Evolutionary conservation across 2,888 invertebrate genomes (phyloP), one percentile per base, ranked within the genome.

Genomic region (Neoascia interrupta): DNA sequence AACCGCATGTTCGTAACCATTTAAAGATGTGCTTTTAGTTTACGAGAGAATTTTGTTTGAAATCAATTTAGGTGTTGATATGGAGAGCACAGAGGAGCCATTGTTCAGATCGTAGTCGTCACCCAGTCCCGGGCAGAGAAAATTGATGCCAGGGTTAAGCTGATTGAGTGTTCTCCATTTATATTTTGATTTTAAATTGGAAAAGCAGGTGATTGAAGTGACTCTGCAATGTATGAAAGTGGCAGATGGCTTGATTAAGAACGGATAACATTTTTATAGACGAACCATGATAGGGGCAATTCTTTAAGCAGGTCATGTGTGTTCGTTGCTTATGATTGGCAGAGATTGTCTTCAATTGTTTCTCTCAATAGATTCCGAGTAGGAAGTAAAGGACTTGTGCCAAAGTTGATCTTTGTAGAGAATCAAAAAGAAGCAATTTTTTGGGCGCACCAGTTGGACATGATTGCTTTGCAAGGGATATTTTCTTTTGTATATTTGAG

Each of bases 61-160:
- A 69, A 53, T 69, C 60, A 51, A 69, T 69, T 69, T 43, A 26
- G 19, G 41, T 31, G 18, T 16, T 11, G 39, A 56, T 19, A 15
- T 45, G 2, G 28, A 34, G 60, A 23, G 41, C 8, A 45, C 3
- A 31, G 53, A 21, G 51, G 19, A 28, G n/a, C 15, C 47, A 39
- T 56, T 66, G 66, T 45, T 56, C 18, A 11, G 28, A 26, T 18
- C 16, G 31, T 3, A 53, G 54, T 8, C 37, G 47, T 28, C 51
- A 36, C 15, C 36, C 60, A 45, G 60, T 60, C n/a, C 19, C 23
- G 23, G n/a, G 10, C 3, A 26, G 41, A 13, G 51, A 26, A 49
- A 60, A 72, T 76, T 66, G 76, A 79, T 79, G 76, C 60, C 76
- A 61, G 72, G 72, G 76, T 66, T 72, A 72, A 79, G 45, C 60